These are phyloP conservation scores for Calephelis perditalis DNA, from an alignment of 2,888 invertebrate species.

Conservation along the genomic window DNA sequence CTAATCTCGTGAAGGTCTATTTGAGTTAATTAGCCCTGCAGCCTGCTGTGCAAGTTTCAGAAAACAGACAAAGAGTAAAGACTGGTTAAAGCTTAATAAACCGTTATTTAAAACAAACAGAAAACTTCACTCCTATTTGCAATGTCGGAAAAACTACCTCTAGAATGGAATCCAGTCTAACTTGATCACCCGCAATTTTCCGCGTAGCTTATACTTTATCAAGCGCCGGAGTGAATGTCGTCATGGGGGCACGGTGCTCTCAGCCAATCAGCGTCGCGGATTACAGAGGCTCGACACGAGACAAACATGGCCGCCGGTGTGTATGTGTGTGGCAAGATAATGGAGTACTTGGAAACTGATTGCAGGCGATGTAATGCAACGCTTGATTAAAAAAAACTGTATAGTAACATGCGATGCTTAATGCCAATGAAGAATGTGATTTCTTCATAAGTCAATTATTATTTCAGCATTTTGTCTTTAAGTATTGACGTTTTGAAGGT, in stretches of 20 bases:
- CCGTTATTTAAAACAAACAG: no score
- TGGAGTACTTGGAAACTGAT: constrained; percentile 15
- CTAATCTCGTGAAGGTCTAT: no score
- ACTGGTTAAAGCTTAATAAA: no score
- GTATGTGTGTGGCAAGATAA: constrained; percentile 21
- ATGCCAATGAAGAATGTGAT: no score
- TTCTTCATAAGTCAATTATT: no score
- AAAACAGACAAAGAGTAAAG: no score
- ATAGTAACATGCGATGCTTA: no score
- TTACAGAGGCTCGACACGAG: constrained; percentile 54
- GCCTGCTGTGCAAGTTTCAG: no score
- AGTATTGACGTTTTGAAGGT: no score
- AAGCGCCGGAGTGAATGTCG: constrained; percentile 53
- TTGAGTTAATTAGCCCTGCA: no score
- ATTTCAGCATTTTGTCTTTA: no score
- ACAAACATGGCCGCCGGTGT: constrained; percentile 51
- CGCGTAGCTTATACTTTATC: constrained; percentile 33
- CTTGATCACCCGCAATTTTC: constrained; percentile 23
- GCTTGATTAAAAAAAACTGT: constrained; percentile 15
- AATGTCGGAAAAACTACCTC: neutral
- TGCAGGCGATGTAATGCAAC: constrained; percentile 37
- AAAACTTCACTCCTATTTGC: no score
- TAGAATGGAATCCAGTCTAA: constrained; percentile 12
- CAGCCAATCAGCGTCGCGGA: constrained; percentile 47
- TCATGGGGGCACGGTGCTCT: constrained; percentile 55